Conservation (phyloP, 1,140 invertebrate genomes). For the Rhysida immarginata region DNA sequence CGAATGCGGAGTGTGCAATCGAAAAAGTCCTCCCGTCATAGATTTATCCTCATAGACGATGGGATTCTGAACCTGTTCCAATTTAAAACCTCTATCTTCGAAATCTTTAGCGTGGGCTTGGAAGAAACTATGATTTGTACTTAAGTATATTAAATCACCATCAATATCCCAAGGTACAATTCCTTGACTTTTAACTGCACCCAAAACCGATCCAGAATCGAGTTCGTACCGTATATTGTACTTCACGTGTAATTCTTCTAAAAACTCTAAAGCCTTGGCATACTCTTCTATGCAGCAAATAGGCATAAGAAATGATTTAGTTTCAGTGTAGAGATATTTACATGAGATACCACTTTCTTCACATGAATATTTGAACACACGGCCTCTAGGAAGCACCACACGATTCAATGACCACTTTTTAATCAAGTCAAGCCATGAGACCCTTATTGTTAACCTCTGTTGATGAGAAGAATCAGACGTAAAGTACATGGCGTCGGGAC, state of each 20-base stretch:
- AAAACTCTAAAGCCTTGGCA: conserved; percentile 6
- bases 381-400: not conserved
- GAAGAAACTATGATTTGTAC: not conserved
- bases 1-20: not conserved
- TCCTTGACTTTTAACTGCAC: conserved; percentile 22
- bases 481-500: conserved; percentile 25
- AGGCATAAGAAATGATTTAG: conserved; percentile 7
- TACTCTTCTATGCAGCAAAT: conserved; percentile 17
- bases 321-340: not conserved
- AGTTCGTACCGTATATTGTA: conserved; percentile 19
- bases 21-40: not conserved
- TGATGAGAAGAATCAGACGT: too few relatives aligned
- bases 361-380: not conserved
- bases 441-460: too few relatives aligned
- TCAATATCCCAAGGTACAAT: conserved; percentile 24
- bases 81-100: conserved; percentile 13
- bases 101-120: conserved; percentile 5
- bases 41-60: not conserved
- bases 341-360: not conserved
- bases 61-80: not conserved
- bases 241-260: not conserved
- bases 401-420: not conserved
- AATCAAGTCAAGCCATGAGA: not conserved
- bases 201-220: conserved; percentile 20
- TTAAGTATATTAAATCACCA: conserved; percentile 16